A percentile compares a stretch with the other conserved stretches of the same genome.
Conservation (phyloP, 2,113 vertebrate genomes). For the Sylvilagus bachmani region DNA sequence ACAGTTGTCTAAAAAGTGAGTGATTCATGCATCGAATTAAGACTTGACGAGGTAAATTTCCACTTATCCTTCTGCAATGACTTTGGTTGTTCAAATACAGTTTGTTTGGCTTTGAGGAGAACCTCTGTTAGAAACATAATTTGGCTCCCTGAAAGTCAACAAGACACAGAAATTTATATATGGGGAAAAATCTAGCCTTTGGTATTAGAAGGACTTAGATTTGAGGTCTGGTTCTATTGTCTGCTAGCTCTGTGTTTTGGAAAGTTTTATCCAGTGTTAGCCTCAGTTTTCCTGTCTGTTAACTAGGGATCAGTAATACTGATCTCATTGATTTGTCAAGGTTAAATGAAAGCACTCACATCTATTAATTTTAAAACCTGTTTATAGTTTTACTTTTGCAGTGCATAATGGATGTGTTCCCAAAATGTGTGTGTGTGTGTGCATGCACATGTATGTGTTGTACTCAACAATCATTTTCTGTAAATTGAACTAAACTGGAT, state of each 20-base stretch:
- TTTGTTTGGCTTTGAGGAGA: constrained; percentile 19
- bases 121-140: neutral
- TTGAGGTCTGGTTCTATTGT: neutral
- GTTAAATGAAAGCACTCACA: neutral
- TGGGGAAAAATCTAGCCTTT: neutral
- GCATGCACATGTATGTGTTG: neutral
- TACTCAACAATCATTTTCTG: neutral
- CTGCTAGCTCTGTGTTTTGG: neutral
- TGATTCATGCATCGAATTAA: neutral
- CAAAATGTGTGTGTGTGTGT: neutral
- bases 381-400: constrained; percentile 25
- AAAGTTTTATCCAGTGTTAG: neutral
- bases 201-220: neutral
- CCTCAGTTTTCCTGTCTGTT: neutral
- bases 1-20: neutral
- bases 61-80: neutral
- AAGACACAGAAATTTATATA: neutral
- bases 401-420: neutral
- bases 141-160: neutral
- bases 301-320: neutral
- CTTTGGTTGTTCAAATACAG: neutral
- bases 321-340: constrained; percentile 54
- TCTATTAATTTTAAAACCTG: neutral
- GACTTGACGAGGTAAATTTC: constrained; percentile 1
- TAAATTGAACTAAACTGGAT: constrained; percentile 40